A percentile compares a stretch with the other conserved stretches of the same genome.
phyloP scores from a whole-genome alignment of 2,888 invertebrate species.

The Mongoloraphidia duomilia region DNA sequence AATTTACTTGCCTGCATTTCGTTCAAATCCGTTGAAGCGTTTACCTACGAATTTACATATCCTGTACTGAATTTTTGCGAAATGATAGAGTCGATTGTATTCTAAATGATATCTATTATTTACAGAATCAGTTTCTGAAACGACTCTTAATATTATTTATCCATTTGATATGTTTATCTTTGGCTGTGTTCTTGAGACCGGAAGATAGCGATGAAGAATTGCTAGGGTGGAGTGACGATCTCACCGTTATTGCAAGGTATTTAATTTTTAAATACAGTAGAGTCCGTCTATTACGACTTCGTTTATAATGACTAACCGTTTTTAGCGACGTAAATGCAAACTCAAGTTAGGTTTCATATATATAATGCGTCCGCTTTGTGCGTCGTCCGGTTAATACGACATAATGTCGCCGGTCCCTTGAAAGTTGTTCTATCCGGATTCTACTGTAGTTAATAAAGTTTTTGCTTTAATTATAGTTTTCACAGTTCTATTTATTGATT shows the following conservation, averaged over 20 bases:
- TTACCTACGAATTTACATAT: not conserved
- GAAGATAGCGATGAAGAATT: constrained; percentile 41
- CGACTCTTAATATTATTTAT: constrained; percentile 74
- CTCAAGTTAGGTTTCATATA: no score
- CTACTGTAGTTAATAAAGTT: no score
- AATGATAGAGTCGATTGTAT: not conserved
- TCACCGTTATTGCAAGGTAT: constrained; percentile 31
- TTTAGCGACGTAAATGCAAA: no score
- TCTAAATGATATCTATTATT: constrained; percentile 10
- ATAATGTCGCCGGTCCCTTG: no score
- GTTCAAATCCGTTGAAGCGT: not conserved
- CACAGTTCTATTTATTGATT: no score
- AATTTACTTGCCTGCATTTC: not conserved
- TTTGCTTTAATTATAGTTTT: no score
- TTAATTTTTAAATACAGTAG: no score
- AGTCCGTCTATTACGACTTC: no score
- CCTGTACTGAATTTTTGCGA: not conserved
- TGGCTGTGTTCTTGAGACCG: constrained; percentile 86
- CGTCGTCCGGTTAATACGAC: no score
- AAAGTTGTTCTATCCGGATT: no score
- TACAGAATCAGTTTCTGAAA: constrained; percentile 82
- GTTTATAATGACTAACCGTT: no score
- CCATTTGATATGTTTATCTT: constrained; percentile 75
- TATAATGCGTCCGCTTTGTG: no score
- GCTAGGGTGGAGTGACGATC: constrained; percentile 37